Base-by-base conservation (phyloP, 2,888 invertebrate genomes). In the Buathra laborator region DNA sequence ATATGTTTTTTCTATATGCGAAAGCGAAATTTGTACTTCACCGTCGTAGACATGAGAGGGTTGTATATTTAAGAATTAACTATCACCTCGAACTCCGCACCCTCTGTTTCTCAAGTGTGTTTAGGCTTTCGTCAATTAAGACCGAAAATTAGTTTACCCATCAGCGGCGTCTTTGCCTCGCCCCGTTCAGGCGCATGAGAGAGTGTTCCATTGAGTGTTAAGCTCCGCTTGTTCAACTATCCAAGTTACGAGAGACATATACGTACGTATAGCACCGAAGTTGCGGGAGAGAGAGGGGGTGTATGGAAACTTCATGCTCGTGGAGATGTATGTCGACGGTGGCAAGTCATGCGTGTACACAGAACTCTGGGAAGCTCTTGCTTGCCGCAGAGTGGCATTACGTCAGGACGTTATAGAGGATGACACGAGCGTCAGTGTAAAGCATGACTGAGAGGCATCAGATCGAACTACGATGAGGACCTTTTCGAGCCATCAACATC, bases 61-160 rank as follows among this genome's bases (percentile, higher is more conserved):
- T 48, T 48, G 9, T 48, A 12, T 48, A n/a, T 7, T 4, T 9
- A 48, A 48, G 9, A 67, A 62, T 74, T 77, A 53, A 82, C 62
- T 53, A 1, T 44, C 12, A 4, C 53, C 59, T 12, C 32, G n/a
- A 7, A 24, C 16, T n/a, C 9, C 59, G 16, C 44, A 56, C 77
- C 29, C 53, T 37, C 10, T 44, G 67, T 12, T 51, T n/a, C 46
- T 62, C 51, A 64, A 81, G 75, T 81, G 70, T 70, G 71, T 44
- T 71, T 71, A 82, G 44, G 66, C 71, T 76, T 70, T 70, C 78
- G 71, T 71, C 76, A 82, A 62, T 77, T 82, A 77, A 77, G 82
- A 82, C 71, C 46, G 82, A 77, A 82, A 82, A 82, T 82, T 82
- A 82, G 82, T 77, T 82, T 77, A 77, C 76, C 56, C 43, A 81